phyloP scores from a whole-genome alignment of 1,140 invertebrate species.

The Pseudomyrmex gracilis region DNA sequence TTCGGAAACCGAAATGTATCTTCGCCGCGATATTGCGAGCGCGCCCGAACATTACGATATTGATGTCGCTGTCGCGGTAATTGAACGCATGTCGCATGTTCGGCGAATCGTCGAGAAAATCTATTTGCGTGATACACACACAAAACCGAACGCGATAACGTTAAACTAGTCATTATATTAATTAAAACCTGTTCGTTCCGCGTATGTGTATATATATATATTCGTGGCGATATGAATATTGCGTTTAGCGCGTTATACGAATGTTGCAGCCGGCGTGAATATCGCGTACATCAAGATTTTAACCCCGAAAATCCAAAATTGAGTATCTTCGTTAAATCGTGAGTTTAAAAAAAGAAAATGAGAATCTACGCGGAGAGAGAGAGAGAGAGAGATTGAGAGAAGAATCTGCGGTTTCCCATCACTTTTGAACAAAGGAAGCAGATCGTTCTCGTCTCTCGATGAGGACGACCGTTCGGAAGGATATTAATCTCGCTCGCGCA shows the following conservation, averaged over 20 bases:
- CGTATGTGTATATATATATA: too few relatives aligned
- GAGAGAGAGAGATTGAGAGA: too few relatives aligned
- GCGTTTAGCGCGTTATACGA: neutral
- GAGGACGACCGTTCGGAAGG: neutral
- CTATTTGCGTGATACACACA: slow-evolving; percentile 60
- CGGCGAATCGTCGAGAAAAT: slow-evolving; percentile 47
- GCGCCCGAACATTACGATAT: slow-evolving; percentile 52
- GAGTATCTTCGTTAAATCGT: neutral
- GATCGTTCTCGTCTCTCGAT: neutral
- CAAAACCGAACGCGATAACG: slow-evolving; percentile 17
- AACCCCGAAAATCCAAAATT: neutral
- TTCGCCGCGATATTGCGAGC: slow-evolving; percentile 35
- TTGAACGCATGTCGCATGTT: slow-evolving; percentile 58
- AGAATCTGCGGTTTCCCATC: neutral
- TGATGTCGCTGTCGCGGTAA: slow-evolving; percentile 58
- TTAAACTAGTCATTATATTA: slow-evolving; percentile 38
- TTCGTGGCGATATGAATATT: neutral
- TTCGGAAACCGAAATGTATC: slow-evolving; percentile 60
- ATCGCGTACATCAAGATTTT: neutral
- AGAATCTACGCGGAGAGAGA: too few relatives aligned
- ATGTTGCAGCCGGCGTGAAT: neutral
- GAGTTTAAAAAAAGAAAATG: neutral
- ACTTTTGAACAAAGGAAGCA: neutral
- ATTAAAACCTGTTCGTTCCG: slow-evolving; percentile 48
- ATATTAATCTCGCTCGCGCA: slow-evolving; percentile 21